phyloP scores from a whole-genome alignment of 2,113 vertebrate genomes.

The Ammodytes marinus region DNA sequence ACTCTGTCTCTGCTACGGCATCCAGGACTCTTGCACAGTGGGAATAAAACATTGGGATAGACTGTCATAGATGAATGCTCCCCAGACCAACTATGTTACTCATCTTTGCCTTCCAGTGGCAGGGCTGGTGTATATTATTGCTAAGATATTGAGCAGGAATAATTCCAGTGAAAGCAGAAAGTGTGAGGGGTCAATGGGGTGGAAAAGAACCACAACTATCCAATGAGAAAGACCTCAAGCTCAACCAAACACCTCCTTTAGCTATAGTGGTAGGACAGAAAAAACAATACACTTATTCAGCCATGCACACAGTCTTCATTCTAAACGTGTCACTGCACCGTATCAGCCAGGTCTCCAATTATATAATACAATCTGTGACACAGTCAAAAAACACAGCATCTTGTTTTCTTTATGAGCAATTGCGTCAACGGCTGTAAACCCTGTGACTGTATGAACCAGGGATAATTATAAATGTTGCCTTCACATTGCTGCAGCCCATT shows the following conservation, averaged over 20 bases:
- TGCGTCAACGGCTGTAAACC: slow-evolving; percentile 73
- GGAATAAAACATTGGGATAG: slow-evolving; percentile 38
- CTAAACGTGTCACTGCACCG: slow-evolving; percentile 38
- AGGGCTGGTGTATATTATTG: slow-evolving; percentile 21
- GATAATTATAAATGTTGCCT: slow-evolving; percentile 80
- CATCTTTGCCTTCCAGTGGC: slow-evolving; percentile 45
- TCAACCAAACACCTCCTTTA: slow-evolving; percentile 28
- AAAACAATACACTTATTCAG: slow-evolving; percentile 45
- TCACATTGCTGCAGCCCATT: slow-evolving; percentile 71
- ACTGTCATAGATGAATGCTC: slow-evolving; percentile 45
- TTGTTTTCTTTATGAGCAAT: slow-evolving; percentile 72
- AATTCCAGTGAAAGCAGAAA: slow-evolving; percentile 15
- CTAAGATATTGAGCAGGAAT: slow-evolving; percentile 32
- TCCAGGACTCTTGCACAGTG: slow-evolving; percentile 13
- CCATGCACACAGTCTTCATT: slow-evolving; percentile 30
- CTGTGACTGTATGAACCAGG: slow-evolving; percentile 56
- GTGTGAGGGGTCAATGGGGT: slow-evolving; percentile 18
- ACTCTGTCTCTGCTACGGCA: slow-evolving; percentile 44
- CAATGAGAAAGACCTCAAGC: slow-evolving; percentile 34
- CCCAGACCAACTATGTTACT: slow-evolving; percentile 37
- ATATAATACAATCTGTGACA: slow-evolving; percentile 32
- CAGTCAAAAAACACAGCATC: slow-evolving; percentile 41
- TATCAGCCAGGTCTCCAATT: slow-evolving; percentile 50
- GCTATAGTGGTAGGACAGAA: slow-evolving; percentile 7
- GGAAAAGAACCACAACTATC: slow-evolving; percentile 22